These are phyloP conservation scores for Pelmatolapia mariae DNA, from an alignment of 2,113 vertebrate species.

Conservation along the genomic window DNA sequence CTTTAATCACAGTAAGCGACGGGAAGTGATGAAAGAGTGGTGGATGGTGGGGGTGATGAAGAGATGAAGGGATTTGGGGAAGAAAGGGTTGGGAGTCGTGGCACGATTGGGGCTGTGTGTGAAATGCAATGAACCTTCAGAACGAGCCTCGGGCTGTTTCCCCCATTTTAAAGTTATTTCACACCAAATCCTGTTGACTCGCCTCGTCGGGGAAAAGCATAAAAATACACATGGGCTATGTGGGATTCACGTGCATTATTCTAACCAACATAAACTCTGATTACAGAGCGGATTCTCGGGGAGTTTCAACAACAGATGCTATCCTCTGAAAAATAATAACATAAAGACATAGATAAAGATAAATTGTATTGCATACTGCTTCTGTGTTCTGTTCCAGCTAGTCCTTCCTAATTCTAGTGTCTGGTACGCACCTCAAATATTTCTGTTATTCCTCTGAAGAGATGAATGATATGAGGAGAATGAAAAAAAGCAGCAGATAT, in stretches of 20 bases:
- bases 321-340: background rate
- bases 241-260: background rate
- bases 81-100: constrained; percentile 14
- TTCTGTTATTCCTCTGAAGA: background rate
- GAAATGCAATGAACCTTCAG: constrained; percentile 32
- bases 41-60: background rate
- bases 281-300: background rate
- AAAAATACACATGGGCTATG: background rate
- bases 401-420: background rate
- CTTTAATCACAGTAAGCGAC: constrained; percentile 50
- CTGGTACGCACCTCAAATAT: background rate
- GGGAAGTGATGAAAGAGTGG: constrained; percentile 45
- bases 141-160: constrained; percentile 29
- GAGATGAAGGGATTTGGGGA: constrained; percentile 40
- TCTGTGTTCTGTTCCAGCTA: background rate
- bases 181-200: constrained; percentile 25
- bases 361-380: background rate
- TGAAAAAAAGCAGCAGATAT: background rate
- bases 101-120: background rate
- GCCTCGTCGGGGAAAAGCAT: background rate
- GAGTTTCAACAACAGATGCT: background rate
- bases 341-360: background rate
- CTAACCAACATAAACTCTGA: background rate
- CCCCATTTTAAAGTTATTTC: constrained; percentile 8
- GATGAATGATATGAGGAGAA: background rate